Evolutionary conservation across 1,140 invertebrate genomes (phyloP).

Genomic region (Mercenaria mercenaria): DNA sequence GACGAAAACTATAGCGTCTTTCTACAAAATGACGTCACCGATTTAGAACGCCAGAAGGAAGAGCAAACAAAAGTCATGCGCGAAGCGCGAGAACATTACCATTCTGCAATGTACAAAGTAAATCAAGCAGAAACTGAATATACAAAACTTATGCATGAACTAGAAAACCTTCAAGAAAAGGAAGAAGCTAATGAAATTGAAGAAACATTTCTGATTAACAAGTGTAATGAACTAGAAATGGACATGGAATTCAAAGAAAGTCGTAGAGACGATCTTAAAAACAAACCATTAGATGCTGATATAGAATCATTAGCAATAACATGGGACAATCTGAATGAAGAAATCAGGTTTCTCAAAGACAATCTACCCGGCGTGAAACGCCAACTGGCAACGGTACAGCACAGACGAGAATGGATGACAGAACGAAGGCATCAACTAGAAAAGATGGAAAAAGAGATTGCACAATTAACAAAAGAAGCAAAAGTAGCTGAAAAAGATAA

Average conservation of each 20-base stretch:
- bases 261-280: slow-evolving; percentile 67
- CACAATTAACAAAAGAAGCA: slow-evolving; percentile 58
- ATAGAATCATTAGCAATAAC: slow-evolving; percentile 65
- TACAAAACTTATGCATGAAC: slow-evolving; percentile 54
- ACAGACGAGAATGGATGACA: slow-evolving; percentile 74
- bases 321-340: slow-evolving; percentile 72
- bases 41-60: slow-evolving; percentile 74
- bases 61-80: slow-evolving; percentile 70
- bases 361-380: slow-evolving; percentile 66
- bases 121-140: slow-evolving; percentile 71
- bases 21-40: slow-evolving; percentile 76
- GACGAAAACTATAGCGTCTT: slow-evolving; percentile 78
- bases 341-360: slow-evolving; percentile 72
- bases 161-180: slow-evolving; percentile 67
- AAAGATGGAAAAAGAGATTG: slow-evolving; percentile 64
- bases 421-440: slow-evolving; percentile 59
- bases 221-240: slow-evolving; percentile 73
- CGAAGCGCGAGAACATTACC: slow-evolving; percentile 70
- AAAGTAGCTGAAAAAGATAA: slow-evolving; percentile 57
- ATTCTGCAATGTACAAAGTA: slow-evolving; percentile 70
- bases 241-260: slow-evolving; percentile 77
- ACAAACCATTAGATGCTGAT: slow-evolving; percentile 56
- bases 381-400: slow-evolving; percentile 63
- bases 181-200: slow-evolving; percentile 67
- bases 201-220: slow-evolving; percentile 70